Evolutionary conservation across 1,140 invertebrate species (phyloP), one percentile per base, ranked within the genome.

Genomic region (Whitmania pigra): DNA sequence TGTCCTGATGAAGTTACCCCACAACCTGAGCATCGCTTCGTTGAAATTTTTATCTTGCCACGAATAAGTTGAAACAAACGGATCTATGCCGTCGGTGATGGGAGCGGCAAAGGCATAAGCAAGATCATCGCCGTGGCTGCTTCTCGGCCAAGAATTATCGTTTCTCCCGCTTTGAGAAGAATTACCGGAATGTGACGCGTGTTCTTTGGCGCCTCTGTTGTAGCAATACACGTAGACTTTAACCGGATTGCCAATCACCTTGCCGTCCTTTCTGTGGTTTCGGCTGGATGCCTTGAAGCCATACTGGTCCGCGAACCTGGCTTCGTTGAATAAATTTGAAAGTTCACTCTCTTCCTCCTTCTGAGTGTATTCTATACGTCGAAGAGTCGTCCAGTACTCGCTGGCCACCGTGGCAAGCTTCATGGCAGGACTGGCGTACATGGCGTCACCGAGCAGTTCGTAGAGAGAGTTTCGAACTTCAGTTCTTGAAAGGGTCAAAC

Each of bases 1-100:
- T n/a, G 89, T 91, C 80, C 91, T 90, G 18, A 92, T 92, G 80
- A 99, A 99, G 84, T 97, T 98, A n/a, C 91, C 89, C 84, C 94
- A 90, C 79, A 94, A 95, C 36, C 89, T 87, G 86, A 98, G 96
- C 67, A 95, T 89, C 71, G 89, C 90, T 82, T 96, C 91, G 0
- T 93, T 90, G 9, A 98, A 85, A 68, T 88, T 87, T 70, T 89
- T 86, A 84, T 98, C 94, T 25, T 89, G 87, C 80, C 89, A 63
- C 53, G 53, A 73, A 67, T 20, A 69, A 2, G 43, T 49, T 25
- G 55, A 67, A 5, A 67, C 40, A 54, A 75, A 73, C 9, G 72
- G 73, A 18, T 53, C 73, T 18, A 74, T 69, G 27, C 79, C 68
- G 89, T 82, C 53, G 87, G 91, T 63, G 87, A 97, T 80, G 11